Conservation (phyloP, 2,888 invertebrate species). For the Acleris sparsana region DNA sequence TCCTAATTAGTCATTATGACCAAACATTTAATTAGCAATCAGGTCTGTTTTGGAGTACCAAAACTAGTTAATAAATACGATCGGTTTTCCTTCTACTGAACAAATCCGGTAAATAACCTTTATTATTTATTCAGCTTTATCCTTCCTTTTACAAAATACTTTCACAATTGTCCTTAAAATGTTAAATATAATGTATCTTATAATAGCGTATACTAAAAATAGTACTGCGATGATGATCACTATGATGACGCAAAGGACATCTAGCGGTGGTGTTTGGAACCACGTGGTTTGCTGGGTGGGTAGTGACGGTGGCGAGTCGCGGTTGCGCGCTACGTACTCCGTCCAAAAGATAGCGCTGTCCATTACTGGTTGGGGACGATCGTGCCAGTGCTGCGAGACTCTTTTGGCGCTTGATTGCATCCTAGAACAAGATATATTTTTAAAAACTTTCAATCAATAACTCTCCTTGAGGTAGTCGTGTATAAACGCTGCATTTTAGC, state of each 20-base stretch:
- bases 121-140: conserved; percentile 46
- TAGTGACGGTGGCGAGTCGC: conserved; percentile 56
- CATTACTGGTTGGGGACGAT: conserved; percentile 80
- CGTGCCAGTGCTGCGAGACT: conserved; percentile 78
- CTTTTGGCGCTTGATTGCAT: conserved; percentile 71
- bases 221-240: conserved; percentile 44
- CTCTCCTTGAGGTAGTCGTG: no score
- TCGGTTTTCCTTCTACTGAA: background rate
- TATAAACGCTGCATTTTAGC: no score
- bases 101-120: background rate
- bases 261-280: conserved; percentile 59
- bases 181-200: conserved; percentile 45
- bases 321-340: conserved; percentile 84
- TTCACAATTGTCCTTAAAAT: conserved; percentile 41
- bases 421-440: conserved; percentile 43
- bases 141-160: conserved; percentile 43
- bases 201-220: conserved; percentile 43
- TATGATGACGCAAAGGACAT: conserved; percentile 57
- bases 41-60: no score
- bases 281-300: conserved; percentile 53
- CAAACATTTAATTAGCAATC: no score
- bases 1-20: no score
- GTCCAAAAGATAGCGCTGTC: conserved; percentile 86
- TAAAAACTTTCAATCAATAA: no score
- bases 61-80: no score